Conservation (phyloP, 2,888 invertebrate species). For the Campopleginae sp. region DNA sequence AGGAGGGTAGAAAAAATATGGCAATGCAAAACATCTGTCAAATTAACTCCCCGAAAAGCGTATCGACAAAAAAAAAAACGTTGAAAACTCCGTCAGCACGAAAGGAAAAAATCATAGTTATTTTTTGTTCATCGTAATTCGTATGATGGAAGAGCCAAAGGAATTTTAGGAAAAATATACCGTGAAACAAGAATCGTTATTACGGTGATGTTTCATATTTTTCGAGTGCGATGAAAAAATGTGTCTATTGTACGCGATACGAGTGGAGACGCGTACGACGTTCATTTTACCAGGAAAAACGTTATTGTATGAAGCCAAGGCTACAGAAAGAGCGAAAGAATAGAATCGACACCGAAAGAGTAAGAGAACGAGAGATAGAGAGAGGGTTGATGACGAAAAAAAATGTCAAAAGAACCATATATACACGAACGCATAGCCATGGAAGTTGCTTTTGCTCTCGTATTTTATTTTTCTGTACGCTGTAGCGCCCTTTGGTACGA, state of each 20-base stretch:
- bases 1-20: background rate
- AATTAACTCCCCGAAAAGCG: background rate
- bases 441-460: slow-evolving; percentile 3
- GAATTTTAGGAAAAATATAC: background rate
- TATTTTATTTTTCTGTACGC: slow-evolving; percentile 15
- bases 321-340: background rate
- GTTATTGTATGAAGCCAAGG: slow-evolving; percentile 24
- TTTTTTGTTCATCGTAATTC: background rate
- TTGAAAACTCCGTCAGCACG: background rate
- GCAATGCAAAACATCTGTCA: background rate
- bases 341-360: background rate
- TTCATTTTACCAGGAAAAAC: slow-evolving; percentile 23
- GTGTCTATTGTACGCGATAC: background rate
- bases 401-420: background rate
- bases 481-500: slow-evolving; percentile 18
- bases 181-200: slow-evolving; percentile 4
- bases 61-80: background rate
- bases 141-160: slow-evolving; percentile 2
- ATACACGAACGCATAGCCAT: background rate
- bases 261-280: slow-evolving; percentile 25
- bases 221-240: slow-evolving; percentile 14
- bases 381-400: slow-evolving; percentile 16
- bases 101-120: background rate
- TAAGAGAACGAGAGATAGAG: background rate
- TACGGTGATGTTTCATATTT: slow-evolving; percentile 1